Percentiles rank a stretch among this genome's conserved stretches.
phyloP scores from a whole-genome alignment of 1,140 invertebrate genomes.

The Rhagoletis zephyria region DNA sequence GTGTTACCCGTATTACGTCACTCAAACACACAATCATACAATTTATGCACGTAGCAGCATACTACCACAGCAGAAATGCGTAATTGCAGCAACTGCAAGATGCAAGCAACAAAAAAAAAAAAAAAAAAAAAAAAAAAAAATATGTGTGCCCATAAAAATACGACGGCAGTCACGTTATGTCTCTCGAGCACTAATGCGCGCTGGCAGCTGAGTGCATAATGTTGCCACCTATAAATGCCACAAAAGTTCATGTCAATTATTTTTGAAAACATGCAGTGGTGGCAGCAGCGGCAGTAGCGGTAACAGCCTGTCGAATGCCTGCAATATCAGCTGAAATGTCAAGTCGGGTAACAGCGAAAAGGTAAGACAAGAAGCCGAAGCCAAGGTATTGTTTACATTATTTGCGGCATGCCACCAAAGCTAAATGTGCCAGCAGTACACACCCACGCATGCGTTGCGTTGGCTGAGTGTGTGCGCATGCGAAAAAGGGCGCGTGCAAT shows the following conservation, averaged over 20 bases:
- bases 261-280: constrained; percentile 32
- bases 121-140: neutral
- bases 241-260: constrained; percentile 52
- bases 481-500: constrained; percentile 21
- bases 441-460: constrained; percentile 10
- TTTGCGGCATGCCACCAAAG: neutral
- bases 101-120: neutral
- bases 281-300: neutral
- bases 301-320: constrained; percentile 12
- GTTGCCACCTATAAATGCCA: constrained; percentile 52
- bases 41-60: neutral
- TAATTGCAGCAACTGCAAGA: constrained; percentile 2
- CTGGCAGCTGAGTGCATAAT: constrained; percentile 51
- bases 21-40: constrained; percentile 15
- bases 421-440: neutral
- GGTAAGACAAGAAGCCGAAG: constrained; percentile 22
- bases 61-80: constrained; percentile 10
- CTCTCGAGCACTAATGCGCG: constrained; percentile 10
- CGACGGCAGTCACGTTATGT: constrained; percentile 45
- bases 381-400: constrained; percentile 25
- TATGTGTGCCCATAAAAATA: constrained; percentile 26
- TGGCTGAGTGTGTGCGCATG: neutral
- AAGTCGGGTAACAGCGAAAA: constrained; percentile 25
- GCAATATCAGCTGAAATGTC: constrained; percentile 10
- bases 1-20: constrained; percentile 48